phyloP scores from a whole-genome alignment of 2,888 invertebrate species.

The Oithona nana region DNA sequence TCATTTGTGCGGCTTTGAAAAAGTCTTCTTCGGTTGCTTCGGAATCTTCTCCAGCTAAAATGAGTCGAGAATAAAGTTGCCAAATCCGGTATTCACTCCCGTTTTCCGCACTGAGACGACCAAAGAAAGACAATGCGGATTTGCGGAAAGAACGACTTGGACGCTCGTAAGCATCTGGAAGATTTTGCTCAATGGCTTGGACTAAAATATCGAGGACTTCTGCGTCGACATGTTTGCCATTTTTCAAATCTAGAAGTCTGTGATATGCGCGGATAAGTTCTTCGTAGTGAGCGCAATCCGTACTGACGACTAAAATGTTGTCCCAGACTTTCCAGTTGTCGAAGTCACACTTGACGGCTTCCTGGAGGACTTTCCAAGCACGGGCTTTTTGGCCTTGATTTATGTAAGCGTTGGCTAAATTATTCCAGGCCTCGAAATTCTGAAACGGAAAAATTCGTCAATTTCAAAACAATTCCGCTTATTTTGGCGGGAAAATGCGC shows the following conservation, averaged over 20 bases:
- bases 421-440: slow-evolving; percentile 95
- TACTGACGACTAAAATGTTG: slow-evolving; percentile 68
- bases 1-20: slow-evolving; percentile 68
- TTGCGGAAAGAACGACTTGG: slow-evolving; percentile 24
- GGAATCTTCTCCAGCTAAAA: slow-evolving; percentile 16
- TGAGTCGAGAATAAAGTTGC: slow-evolving; percentile 51
- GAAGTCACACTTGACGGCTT: slow-evolving; percentile 73
- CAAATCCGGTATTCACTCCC: slow-evolving; percentile 51
- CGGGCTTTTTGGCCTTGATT: slow-evolving; percentile 63
- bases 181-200: slow-evolving; percentile 43
- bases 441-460: slow-evolving; percentile 28
- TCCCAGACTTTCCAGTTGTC: slow-evolving; percentile 94
- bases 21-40: slow-evolving; percentile 40
- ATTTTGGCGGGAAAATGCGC: too few relatives aligned
- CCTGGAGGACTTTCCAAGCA: slow-evolving; percentile 64
- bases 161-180: slow-evolving; percentile 36
- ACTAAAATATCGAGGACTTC: slow-evolving; percentile 53
- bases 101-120: slow-evolving; percentile 43
- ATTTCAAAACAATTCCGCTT: too few relatives aligned
- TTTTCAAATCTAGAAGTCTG: slow-evolving; percentile 62
- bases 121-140: slow-evolving; percentile 46
- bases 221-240: slow-evolving; percentile 48
- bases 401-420: slow-evolving; percentile 79
- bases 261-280: slow-evolving; percentile 55
- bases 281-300: slow-evolving; percentile 64